Percentiles rank a stretch among this genome's conserved stretches.
These are phyloP conservation scores for Trachelus iudaicus DNA, from an alignment of 2,888 invertebrate species.

Conservation along the genomic window DNA sequence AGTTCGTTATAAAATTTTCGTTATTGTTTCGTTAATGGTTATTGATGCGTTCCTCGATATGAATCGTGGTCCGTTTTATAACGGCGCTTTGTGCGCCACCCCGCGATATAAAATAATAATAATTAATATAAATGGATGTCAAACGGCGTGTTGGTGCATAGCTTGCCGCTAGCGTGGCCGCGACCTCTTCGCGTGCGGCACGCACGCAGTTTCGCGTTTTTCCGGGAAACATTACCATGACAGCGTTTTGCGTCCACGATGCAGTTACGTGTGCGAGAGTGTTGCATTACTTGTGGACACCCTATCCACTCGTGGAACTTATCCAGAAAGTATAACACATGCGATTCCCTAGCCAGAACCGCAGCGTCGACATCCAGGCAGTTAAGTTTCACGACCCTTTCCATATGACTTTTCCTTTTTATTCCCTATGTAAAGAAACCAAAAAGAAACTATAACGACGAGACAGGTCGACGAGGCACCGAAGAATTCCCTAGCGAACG, in stretches of 20 bases:
- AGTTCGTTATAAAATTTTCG: not conserved
- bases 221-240: constrained; percentile 36
- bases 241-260: constrained; percentile 27
- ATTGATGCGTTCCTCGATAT: not conserved
- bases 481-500: not conserved
- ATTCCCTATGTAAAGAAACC: not conserved
- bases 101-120: constrained; percentile 30
- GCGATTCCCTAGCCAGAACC: constrained; percentile 24
- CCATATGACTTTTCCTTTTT: not conserved
- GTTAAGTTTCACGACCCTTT: not conserved
- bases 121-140: constrained; percentile 31
- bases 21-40: constrained; percentile 2
- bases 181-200: constrained; percentile 29
- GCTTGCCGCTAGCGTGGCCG: constrained; percentile 27
- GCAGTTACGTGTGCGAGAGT: constrained; percentile 29
- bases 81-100: not conserved
- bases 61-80: not conserved
- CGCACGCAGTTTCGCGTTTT: constrained; percentile 34
- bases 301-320: constrained; percentile 15
- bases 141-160: constrained; percentile 22
- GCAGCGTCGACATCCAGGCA: not conserved
- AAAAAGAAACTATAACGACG: not conserved
- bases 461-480: not conserved
- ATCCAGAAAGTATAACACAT: constrained; percentile 21
- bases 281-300: constrained; percentile 19